Evolutionary conservation across 2,113 vertebrate species (phyloP).

Genomic region (Morone saxatilis): DNA sequence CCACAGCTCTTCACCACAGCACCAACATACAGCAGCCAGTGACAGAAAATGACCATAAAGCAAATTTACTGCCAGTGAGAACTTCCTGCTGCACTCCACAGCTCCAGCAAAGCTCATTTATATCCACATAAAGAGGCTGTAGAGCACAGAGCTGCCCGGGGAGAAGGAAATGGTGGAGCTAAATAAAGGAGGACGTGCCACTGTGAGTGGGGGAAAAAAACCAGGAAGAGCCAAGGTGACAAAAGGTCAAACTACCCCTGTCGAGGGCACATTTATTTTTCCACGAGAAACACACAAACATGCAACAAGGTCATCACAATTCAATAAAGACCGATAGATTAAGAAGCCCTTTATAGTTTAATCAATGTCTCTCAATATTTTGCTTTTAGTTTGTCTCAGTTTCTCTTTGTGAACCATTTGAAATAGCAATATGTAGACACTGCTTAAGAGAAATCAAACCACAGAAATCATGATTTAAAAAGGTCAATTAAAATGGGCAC

Average conservation of each 20-base stretch:
- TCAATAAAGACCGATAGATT: slow-evolving; percentile 84
- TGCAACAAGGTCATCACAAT: slow-evolving; percentile 87
- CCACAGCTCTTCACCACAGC: slow-evolving; percentile 36
- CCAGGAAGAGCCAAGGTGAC: slow-evolving; percentile 45
- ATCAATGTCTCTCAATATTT: slow-evolving; percentile 76
- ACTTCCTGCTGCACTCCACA: slow-evolving; percentile 42
- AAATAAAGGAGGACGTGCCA: slow-evolving; percentile 8
- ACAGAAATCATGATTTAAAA: slow-evolving; percentile 52
- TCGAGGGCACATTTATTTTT: slow-evolving; percentile 85
- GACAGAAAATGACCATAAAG: slow-evolving; percentile 69
- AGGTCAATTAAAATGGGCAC: slow-evolving; percentile 65
- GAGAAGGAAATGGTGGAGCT: slow-evolving; percentile 22
- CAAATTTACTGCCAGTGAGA: slow-evolving; percentile 55
- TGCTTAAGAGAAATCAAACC: slow-evolving; percentile 58
- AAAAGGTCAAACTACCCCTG: slow-evolving; percentile 77
- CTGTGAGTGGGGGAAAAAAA: background rate
- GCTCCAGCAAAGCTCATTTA: slow-evolving; percentile 57
- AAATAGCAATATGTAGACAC: slow-evolving; percentile 62
- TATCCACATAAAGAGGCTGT: slow-evolving; percentile 56
- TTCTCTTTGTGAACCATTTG: slow-evolving; percentile 49
- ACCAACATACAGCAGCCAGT: slow-evolving; percentile 29
- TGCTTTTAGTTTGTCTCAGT: slow-evolving; percentile 62
- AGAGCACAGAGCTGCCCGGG: slow-evolving; percentile 30
- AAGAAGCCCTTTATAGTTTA: slow-evolving; percentile 87
- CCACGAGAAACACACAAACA: slow-evolving; percentile 86